These are phyloP conservation scores for Halocynthia roretzi DNA, from an alignment of 23 tunicate species.

Conservation along the genomic window DNA sequence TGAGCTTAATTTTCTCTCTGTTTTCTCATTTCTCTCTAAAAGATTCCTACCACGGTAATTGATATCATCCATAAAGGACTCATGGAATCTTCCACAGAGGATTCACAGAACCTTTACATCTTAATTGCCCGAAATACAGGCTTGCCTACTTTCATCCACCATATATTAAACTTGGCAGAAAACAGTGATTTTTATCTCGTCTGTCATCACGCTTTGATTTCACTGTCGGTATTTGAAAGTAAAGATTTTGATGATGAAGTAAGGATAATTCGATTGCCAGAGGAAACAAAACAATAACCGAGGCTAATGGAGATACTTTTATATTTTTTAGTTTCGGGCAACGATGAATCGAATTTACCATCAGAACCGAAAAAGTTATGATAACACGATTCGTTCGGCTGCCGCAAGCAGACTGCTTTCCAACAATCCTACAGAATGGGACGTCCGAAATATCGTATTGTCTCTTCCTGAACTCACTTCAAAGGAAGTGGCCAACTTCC, in stretches of 20 bases:
- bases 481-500: conserved; percentile 66
- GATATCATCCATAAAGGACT: conserved; percentile 51
- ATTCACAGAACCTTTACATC: conserved; percentile 67
- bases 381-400: conserved; percentile 77
- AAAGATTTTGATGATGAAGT: conserved; percentile 33
- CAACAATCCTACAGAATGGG: conserved; percentile 45
- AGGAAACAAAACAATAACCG: neutral
- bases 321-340: conserved; percentile 24
- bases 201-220: conserved; percentile 74
- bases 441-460: conserved; percentile 59
- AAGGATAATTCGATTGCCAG: neutral
- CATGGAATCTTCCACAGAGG: conserved; percentile 53
- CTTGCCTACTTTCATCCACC: conserved; percentile 60
- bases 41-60: conserved; percentile 51
- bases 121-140: conserved; percentile 75
- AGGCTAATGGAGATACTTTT: neutral
- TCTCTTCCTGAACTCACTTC: conserved; percentile 72
- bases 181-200: conserved; percentile 62
- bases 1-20: too few species aligned
- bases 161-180: conserved; percentile 59
- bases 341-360: conserved; percentile 78
- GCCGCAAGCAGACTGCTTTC: conserved; percentile 58
- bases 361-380: conserved; percentile 57
- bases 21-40: neutral
- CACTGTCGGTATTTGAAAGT: conserved; percentile 45